These are phyloP conservation scores for Chaitophorus viminalis DNA, from an alignment of 2,888 invertebrate species.

Conservation along the genomic window DNA sequence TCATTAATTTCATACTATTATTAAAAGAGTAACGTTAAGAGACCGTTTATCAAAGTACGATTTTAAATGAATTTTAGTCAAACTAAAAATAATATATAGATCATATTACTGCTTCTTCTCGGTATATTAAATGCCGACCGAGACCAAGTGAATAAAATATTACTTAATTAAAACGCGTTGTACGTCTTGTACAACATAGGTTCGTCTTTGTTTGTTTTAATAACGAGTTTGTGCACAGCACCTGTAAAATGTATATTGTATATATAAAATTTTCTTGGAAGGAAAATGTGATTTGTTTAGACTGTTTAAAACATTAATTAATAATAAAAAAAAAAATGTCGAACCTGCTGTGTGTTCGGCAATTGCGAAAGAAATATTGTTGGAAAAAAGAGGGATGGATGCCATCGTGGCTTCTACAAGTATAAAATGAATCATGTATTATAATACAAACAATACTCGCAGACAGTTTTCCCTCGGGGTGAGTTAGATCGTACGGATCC, in stretches of 20 bases:
- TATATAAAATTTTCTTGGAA: background rate
- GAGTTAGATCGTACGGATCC: background rate
- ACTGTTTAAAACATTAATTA: background rate
- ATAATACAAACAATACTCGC: background rate
- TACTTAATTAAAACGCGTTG: too few relatives aligned
- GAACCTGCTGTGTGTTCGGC: background rate
- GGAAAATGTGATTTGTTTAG: background rate
- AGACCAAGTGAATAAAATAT: too few relatives aligned
- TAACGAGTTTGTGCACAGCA: too few relatives aligned
- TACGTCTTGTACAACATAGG: too few relatives aligned
- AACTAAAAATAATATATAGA: too few relatives aligned
- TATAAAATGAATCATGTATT: background rate
- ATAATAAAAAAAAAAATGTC: background rate
- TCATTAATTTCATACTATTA: conserved; percentile 22
- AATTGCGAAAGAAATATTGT: background rate
- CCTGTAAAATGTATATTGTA: too few relatives aligned
- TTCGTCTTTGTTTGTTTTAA: too few relatives aligned
- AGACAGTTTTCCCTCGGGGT: background rate
- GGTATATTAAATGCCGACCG: too few relatives aligned
- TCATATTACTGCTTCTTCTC: too few relatives aligned
- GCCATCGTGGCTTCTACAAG: background rate
- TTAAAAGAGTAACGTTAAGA: background rate
- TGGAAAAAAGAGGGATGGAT: background rate
- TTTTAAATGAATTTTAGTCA: too few relatives aligned
- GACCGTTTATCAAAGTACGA: conserved; percentile 14